Evolutionary conservation across 2,888 invertebrate genomes (phyloP).

Genomic region (Acleris holmiana): DNA sequence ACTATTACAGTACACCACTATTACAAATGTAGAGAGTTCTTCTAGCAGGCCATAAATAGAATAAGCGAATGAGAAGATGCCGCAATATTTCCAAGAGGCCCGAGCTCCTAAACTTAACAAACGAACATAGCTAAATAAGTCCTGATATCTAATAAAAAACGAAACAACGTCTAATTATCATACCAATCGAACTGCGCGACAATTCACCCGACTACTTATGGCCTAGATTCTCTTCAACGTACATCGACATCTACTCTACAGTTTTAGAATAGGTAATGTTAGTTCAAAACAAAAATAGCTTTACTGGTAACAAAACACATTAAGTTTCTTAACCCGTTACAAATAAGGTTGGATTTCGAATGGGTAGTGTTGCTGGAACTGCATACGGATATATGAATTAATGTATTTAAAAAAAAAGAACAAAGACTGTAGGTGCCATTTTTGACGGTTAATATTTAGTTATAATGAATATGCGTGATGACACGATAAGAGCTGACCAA

Average conservation of each 20-base stretch:
- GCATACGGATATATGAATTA: conserved; percentile 11
- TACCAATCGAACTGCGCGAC: conserved; percentile 40
- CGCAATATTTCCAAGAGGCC: too few relatives aligned
- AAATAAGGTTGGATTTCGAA: conserved; percentile 5
- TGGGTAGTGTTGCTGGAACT: neutral
- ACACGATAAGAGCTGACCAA: conserved; percentile 50
- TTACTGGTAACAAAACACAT: neutral
- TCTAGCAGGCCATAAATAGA: too few relatives aligned
- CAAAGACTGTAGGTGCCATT: conserved; percentile 48
- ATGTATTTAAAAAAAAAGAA: conserved; percentile 42
- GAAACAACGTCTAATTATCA: conserved; percentile 24
- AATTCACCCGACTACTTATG: conserved; percentile 47
- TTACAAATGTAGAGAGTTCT: too few relatives aligned
- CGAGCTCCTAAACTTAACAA: neutral
- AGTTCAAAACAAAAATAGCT: conserved; percentile 6
- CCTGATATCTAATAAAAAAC: conserved; percentile 12
- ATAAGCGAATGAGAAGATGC: too few relatives aligned
- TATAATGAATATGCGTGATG: conserved; percentile 45
- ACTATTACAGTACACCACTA: too few relatives aligned
- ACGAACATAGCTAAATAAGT: conserved; percentile 7
- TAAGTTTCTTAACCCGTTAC: neutral
- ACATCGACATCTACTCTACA: conserved; percentile 49
- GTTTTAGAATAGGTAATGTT: conserved; percentile 31
- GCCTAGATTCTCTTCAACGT: conserved; percentile 45
- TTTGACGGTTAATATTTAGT: conserved; percentile 43